Evolutionary conservation across 2,113 vertebrate genomes (phyloP), one percentile per base, ranked within the genome.

Genomic region (Notarius quadriscutis): DNA sequence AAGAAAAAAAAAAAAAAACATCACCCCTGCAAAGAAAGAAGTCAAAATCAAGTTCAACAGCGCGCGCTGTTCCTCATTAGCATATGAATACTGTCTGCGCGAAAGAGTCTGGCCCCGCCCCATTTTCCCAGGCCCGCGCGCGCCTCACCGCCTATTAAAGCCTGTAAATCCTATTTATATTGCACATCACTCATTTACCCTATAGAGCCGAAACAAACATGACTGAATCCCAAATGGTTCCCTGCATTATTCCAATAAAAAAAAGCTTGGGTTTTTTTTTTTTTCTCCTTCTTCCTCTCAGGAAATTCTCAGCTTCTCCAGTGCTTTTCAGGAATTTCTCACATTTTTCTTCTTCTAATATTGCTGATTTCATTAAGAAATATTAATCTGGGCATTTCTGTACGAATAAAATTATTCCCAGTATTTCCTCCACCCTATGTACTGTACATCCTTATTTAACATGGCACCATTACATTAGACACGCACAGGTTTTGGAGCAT

Each of bases 11-110:
- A 94, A 93, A 51, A n/a, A n/a, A n/a, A n/a, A n/a, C n/a, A n/a
- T n/a, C 30, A 30, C 30, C 88, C 91, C 89, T 88, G 18, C 87
- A 93, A 92, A 93, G 93, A 95, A 95, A 95, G 94, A 94, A 97
- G 96, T 97, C 96, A 96, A 97, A 95, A 96, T 96, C 96, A 97
- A 97, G 97, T 97, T 97, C 97, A 97, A 96, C 96, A 96, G 94
- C 96, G 93, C 94, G 94, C 94, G 94, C 94, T 91, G 94, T 90
- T 86, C 85, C 86, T 87, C 1, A 97, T 97, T 97, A 94, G 89
- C 97, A 97, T 97, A 82, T 96, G 95, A 97, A 97, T 96, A 89
- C 71, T 91, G 96, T 96, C 96, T 96, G 95, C 94, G 94, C 93
- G 91, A 92, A 93, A 91, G 93, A 93, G 94, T 93, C 94, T 95